These are phyloP conservation scores for Shinisaurus crocodilurus DNA, from an alignment of 2,113 vertebrate species.

Conservation along the genomic window DNA sequence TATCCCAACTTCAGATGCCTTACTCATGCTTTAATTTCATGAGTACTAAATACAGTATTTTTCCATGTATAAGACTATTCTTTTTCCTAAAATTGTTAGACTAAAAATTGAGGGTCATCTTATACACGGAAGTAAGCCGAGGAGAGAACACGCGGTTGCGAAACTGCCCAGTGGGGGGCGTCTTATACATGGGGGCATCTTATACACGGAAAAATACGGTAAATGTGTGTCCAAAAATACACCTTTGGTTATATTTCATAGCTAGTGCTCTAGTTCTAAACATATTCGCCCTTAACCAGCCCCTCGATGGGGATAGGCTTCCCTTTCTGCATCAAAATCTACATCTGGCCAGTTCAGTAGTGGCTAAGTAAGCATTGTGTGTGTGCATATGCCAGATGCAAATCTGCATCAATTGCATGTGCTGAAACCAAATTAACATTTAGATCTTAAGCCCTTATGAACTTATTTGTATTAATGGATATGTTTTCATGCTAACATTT, in stretches of 20 bases:
- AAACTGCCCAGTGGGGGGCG: too few relatives aligned
- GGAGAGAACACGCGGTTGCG: too few relatives aligned
- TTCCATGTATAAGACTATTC: too few relatives aligned
- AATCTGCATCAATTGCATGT: not conserved
- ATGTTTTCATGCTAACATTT: not conserved
- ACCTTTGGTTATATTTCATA: not conserved
- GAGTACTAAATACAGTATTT: not conserved
- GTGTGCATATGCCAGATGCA: not conserved
- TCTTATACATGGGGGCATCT: too few relatives aligned
- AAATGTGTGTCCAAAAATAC: not conserved
- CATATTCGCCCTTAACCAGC: not conserved
- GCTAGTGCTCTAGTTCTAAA: not conserved
- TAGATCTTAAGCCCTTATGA: not conserved
- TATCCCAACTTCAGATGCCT: not conserved
- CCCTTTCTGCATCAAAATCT: not conserved
- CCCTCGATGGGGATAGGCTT: not conserved
- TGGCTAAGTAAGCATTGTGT: not conserved
- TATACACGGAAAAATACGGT: too few relatives aligned
- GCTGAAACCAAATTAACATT: not conserved
- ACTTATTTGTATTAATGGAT: not conserved
- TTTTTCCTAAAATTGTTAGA: too few relatives aligned
- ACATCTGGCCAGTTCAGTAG: not conserved
- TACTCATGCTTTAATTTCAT: not conserved
- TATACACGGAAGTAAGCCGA: too few relatives aligned
- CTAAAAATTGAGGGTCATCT: too few relatives aligned